Percentiles rank a stretch among this genome's conserved stretches.
These are phyloP conservation scores for Pristionchus japonicus DNA, from an alignment of 2,888 invertebrate species.

Conservation along the genomic window DNA sequence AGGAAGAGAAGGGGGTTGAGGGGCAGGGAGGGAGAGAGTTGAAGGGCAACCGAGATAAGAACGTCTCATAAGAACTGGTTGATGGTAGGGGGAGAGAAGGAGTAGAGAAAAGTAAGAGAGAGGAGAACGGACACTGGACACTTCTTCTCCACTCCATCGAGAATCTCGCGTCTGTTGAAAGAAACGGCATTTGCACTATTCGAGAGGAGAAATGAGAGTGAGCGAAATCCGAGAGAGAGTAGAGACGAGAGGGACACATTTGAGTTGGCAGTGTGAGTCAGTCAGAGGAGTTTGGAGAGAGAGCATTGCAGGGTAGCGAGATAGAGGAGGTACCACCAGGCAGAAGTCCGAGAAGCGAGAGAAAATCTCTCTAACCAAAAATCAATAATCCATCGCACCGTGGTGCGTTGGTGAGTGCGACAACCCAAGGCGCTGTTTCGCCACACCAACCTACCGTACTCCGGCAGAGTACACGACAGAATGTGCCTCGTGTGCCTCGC, in stretches of 20 bases:
- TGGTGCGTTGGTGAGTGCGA: slow-evolving; percentile 1
- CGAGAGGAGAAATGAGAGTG: neutral
- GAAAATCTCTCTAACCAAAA: slow-evolving; percentile 13
- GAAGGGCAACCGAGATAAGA: slow-evolving; percentile 47
- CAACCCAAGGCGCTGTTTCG: neutral
- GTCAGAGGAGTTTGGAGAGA: slow-evolving; percentile 9
- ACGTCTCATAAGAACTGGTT: slow-evolving; percentile 42
- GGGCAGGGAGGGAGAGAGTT: slow-evolving; percentile 44
- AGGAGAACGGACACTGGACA: slow-evolving; percentile 27
- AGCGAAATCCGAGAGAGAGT: neutral
- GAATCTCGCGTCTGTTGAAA: slow-evolving; percentile 22
- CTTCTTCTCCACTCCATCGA: slow-evolving; percentile 12
- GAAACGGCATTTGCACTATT: slow-evolving; percentile 30
- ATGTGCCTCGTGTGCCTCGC: neutral
- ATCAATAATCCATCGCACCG: slow-evolving; percentile 10
- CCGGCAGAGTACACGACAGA: neutral
- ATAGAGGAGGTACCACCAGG: slow-evolving; percentile 18
- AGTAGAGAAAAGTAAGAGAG: slow-evolving; percentile 38
- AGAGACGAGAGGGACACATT: neutral
- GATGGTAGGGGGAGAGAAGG: slow-evolving; percentile 17
- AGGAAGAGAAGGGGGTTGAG: neutral
- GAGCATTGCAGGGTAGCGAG: slow-evolving; percentile 42
- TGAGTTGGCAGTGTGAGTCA: slow-evolving; percentile 43
- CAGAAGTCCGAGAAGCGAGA: slow-evolving; percentile 34
- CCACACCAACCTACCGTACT: neutral